Percentiles rank a stretch among this genome's conserved stretches.
Evolutionary conservation across 2,113 vertebrate genomes (phyloP).

Genomic region (Plecturocebus donacophilus): DNA sequence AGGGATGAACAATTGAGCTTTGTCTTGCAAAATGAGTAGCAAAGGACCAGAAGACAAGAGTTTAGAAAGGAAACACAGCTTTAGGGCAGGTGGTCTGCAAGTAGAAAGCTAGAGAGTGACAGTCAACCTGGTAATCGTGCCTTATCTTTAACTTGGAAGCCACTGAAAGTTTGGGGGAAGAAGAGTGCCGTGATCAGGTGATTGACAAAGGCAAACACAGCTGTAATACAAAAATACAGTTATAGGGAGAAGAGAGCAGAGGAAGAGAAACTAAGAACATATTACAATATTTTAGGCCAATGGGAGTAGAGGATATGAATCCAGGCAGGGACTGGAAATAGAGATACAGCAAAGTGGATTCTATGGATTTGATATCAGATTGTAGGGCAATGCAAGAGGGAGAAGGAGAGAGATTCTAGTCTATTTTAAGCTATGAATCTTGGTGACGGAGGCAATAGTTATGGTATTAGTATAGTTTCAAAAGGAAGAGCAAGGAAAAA

Average conservation of each 20-base stretch:
- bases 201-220: background rate
- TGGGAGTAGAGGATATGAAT: background rate
- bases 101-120: background rate
- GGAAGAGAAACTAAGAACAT: background rate
- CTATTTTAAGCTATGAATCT: background rate
- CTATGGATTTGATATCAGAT: background rate
- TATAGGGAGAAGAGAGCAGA: background rate
- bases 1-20: background rate
- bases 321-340: background rate
- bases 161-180: background rate
- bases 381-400: background rate
- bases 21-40: background rate
- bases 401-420: background rate
- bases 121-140: background rate
- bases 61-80: background rate
- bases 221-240: background rate
- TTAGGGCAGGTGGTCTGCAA: background rate
- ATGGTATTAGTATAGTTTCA: background rate
- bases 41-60: background rate
- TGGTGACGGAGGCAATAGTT: background rate
- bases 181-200: background rate
- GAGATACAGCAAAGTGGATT: background rate
- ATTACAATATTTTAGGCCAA: background rate
- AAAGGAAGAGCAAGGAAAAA: background rate
- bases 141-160: background rate